Base-by-base conservation (phyloP, 2,888 invertebrate species). In the Cremastobaeus sp. region DNA sequence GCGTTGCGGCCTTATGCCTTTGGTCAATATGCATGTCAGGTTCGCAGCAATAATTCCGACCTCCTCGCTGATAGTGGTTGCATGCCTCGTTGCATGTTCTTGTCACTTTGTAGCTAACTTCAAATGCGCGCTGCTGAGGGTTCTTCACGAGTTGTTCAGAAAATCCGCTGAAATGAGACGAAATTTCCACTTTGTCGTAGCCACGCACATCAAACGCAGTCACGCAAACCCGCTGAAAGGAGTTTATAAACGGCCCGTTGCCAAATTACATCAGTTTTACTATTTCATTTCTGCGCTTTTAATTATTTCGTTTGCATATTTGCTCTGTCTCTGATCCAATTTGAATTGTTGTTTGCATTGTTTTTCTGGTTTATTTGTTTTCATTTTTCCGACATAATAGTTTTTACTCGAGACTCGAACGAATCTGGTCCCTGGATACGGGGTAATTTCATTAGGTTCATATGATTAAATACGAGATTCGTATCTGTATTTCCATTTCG, bases 131-230 rank as follows among this genome's bases (percentile, higher is more conserved):
- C 39, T 34, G 47, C 25, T 32, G 37, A 65, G 45, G 64, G 57
- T 57, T 15, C 57, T 59, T 59, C 32, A 37, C 45, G 8, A 59
- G 65, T 71, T 48, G 52, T 65, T 59, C 18, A 59, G 50, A 52
- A 65, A 52, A 57, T 47, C 52, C 65, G 32, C 43, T 39, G 35
- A 47, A 69, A 69, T 28, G 52, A 64, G 47, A 39, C 30, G 50
- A 57, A 57, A 64, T 50, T 64, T 71, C 64, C 64, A 71, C 64
- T 71, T 71, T 71, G 71, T 71, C 71, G 43, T 48, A 50, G 5
- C 57, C 71, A 70, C 35, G 55, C 47, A 21, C 28, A 59, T 66
- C 59, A 59, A 52, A 25, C 17, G 17, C 41, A 43, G 55, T 17
- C 32, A 20, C 47, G 43, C 35, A 39, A 8, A 28, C 35, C 25